phyloP scores from a whole-genome alignment of 1,140 invertebrate genomes.

The Tetramorium alpestre region DNA sequence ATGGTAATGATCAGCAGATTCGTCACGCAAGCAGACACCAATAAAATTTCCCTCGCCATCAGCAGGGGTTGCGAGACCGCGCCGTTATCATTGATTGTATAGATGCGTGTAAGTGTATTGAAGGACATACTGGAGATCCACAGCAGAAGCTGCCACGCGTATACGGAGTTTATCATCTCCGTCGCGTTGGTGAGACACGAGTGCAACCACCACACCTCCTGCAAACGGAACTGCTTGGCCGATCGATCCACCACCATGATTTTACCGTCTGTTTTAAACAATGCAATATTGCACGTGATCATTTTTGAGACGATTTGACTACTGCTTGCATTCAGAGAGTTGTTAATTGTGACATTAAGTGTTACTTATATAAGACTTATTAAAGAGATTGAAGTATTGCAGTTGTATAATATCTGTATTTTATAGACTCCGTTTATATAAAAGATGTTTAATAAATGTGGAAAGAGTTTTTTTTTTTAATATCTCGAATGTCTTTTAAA shows the following conservation, averaged over 20 bases:
- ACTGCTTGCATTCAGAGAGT: background rate
- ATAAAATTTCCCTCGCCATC: conserved; percentile 60
- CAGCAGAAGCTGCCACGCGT: conserved; percentile 64
- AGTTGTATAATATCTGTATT: background rate
- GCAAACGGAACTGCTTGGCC: conserved; percentile 54
- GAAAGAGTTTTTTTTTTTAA: background rate
- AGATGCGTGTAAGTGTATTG: conserved; percentile 70
- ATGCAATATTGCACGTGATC: background rate
- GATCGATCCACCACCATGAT: conserved; percentile 39
- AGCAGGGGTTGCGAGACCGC: background rate
- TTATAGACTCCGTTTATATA: background rate
- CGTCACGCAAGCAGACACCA: conserved; percentile 48
- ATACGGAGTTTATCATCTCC: conserved; percentile 70
- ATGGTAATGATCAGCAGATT: conserved; percentile 68
- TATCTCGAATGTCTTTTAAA: background rate
- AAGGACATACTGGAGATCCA: conserved; percentile 70
- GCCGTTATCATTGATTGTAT: conserved; percentile 55
- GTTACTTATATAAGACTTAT: background rate
- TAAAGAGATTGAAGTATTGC: background rate
- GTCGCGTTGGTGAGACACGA: conserved; percentile 65
- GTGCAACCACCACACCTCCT: conserved; percentile 74
- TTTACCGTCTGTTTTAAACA: conserved; percentile 36
- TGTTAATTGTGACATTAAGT: background rate
- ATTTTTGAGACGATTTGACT: background rate
- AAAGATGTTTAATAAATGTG: background rate